Percentiles rank a stretch among this genome's conserved stretches.
Evolutionary conservation across 2,888 invertebrate genomes (phyloP).

Genomic region (Apamea monoglypha): DNA sequence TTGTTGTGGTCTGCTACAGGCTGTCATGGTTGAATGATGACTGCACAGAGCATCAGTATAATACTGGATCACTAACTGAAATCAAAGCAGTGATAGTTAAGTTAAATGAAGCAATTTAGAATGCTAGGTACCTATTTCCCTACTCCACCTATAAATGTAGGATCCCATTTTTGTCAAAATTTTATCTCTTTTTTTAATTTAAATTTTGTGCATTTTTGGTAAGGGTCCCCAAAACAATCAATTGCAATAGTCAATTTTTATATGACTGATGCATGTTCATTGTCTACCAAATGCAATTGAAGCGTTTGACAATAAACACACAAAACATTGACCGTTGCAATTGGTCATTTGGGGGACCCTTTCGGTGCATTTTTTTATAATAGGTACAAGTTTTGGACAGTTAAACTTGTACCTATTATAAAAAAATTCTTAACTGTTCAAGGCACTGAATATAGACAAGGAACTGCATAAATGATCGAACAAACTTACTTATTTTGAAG

Average conservation of each 20-base stretch:
- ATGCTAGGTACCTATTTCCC: not conserved
- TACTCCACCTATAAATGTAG: not conserved
- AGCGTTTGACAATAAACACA: not conserved
- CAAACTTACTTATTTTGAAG: not conserved
- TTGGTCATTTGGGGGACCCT: too few species aligned
- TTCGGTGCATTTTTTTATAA: not conserved
- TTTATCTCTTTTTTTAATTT: not conserved
- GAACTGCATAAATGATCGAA: not conserved
- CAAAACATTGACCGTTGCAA: not conserved
- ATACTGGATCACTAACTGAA: not conserved
- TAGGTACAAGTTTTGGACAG: too few species aligned
- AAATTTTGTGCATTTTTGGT: too few species aligned
- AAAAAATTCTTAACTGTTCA: too few species aligned
- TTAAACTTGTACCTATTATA: too few species aligned
- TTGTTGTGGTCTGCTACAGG: not conserved
- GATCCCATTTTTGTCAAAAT: not conserved
- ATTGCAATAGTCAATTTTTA: not conserved
- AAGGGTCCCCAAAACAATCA: too few species aligned
- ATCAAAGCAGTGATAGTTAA: not conserved
- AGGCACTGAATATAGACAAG: too few species aligned
- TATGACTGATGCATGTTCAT: not conserved
- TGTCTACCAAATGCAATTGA: not conserved
- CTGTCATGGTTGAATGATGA: not conserved
- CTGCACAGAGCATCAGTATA: not conserved
- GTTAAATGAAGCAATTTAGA: not conserved